Percentiles rank a stretch among this genome's conserved stretches.
Evolutionary conservation across 2,888 invertebrate species (phyloP).

Genomic region (Lumbricus terrestris): DNA sequence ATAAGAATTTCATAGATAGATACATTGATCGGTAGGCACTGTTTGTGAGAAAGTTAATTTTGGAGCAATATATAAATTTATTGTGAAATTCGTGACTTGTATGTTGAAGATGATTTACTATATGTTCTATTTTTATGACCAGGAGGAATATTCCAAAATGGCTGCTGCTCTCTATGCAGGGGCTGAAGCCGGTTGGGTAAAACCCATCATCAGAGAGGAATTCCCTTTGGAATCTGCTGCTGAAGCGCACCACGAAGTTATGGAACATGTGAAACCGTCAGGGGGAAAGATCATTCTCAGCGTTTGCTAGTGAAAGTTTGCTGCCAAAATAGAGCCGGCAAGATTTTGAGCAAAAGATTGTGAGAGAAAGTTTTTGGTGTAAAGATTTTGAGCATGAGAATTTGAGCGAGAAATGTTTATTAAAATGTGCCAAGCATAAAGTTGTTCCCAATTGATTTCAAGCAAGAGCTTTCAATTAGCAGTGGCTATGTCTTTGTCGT

Average conservation of each 20-base stretch:
- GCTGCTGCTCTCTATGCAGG: constrained; percentile 56
- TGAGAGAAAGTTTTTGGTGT: neutral
- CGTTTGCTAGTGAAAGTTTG: neutral
- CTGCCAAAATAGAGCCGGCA: neutral
- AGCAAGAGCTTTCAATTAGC: neutral
- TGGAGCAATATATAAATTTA: neutral
- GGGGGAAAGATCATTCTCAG: constrained; percentile 49
- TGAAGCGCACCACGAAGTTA: constrained; percentile 60
- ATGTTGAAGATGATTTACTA: neutral
- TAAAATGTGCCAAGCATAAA: neutral
- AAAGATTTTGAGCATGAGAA: neutral
- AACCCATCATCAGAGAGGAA: constrained; percentile 58
- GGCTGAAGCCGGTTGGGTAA: constrained; percentile 58
- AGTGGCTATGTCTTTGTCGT: neutral
- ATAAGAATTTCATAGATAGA: no score
- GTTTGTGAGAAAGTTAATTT: neutral
- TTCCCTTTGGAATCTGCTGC: constrained; percentile 58
- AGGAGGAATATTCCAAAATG: constrained; percentile 59
- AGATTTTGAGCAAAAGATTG: neutral
- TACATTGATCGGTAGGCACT: no score
- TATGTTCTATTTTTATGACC: neutral
- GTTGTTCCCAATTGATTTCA: neutral
- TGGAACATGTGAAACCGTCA: constrained; percentile 49
- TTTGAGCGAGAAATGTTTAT: neutral
- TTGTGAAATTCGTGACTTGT: neutral